A percentile compares a stretch with the other conserved stretches of the same genome.
Conservation (phyloP, 2,113 vertebrate species). For the Phylloscopus trochilus region DNA sequence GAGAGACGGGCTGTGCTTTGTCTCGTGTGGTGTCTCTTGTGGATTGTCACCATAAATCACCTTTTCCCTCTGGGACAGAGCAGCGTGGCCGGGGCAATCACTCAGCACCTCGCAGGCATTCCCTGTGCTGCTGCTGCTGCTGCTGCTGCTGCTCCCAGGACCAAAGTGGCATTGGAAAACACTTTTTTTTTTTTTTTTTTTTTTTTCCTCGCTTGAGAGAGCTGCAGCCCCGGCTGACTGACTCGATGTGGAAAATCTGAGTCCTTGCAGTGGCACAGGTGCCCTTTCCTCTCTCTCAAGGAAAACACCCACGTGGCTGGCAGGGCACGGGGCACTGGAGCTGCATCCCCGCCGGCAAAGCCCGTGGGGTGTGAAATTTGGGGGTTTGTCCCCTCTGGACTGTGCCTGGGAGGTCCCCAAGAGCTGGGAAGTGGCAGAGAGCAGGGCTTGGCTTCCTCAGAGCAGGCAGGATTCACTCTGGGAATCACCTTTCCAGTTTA, state of each 20-base stretch:
- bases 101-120: background rate
- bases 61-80: background rate
- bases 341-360: background rate
- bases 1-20: rapidly evolving
- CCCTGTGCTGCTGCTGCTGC: background rate
- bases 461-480: rapidly evolving
- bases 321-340: background rate
- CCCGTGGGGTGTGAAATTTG: rapidly evolving
- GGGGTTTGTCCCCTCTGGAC: background rate
- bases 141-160: background rate
- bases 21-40: rapidly evolving
- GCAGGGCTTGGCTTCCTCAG: background rate
- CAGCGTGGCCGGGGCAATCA: rapidly evolving
- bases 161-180: background rate
- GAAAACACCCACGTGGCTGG: background rate
- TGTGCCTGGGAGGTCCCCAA: background rate
- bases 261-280: background rate
- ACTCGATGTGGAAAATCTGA: background rate
- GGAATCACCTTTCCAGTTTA: rapidly evolving
- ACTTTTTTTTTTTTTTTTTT: background rate
- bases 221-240: background rate
- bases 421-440: background rate
- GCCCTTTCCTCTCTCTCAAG: background rate
- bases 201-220: background rate
- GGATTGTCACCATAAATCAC: background rate